A percentile compares a stretch with the other conserved stretches of the same genome.
Conservation (phyloP, 1,140 invertebrate species). For the Pseudomyrmex gracilis region DNA sequence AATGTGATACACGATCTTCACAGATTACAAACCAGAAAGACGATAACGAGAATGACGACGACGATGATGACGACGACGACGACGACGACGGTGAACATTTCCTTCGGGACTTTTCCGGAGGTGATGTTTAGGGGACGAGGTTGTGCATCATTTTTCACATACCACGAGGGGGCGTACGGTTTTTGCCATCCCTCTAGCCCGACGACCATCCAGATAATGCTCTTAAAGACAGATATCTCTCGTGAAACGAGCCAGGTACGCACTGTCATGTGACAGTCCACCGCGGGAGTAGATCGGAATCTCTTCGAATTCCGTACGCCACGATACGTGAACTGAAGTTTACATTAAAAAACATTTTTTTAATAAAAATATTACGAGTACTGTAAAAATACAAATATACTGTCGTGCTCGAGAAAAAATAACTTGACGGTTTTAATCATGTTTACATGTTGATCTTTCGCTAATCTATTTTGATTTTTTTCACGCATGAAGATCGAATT, state of each 20-base stretch:
- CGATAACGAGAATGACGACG: slow-evolving; percentile 65
- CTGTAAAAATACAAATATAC: too few relatives aligned
- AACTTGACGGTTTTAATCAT: too few relatives aligned
- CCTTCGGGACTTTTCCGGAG: slow-evolving; percentile 80
- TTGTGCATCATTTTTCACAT: slow-evolving; percentile 85
- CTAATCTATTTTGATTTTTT: too few relatives aligned
- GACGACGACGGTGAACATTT: slow-evolving; percentile 74
- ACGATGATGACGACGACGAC: slow-evolving; percentile 68
- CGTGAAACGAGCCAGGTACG: slow-evolving; percentile 79
- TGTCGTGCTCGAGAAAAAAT: too few relatives aligned
- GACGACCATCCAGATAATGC: slow-evolving; percentile 83
- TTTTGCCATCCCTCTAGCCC: slow-evolving; percentile 80
- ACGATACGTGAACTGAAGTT: neutral
- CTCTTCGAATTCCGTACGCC: slow-evolving; percentile 12
- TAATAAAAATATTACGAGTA: too few relatives aligned
- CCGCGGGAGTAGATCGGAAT: slow-evolving; percentile 21
- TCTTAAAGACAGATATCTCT: slow-evolving; percentile 85
- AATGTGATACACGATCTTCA: slow-evolving; percentile 76
- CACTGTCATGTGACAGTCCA: slow-evolving; percentile 11
- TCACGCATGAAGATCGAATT: neutral
- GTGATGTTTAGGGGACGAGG: slow-evolving; percentile 78
- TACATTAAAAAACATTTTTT: too few relatives aligned
- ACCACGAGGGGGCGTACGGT: slow-evolving; percentile 83
- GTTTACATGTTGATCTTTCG: too few relatives aligned
- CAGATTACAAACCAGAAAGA: slow-evolving; percentile 63